phyloP scores from a whole-genome alignment of 1,140 invertebrate species.

The Cyphomyrmex costatus region DNA sequence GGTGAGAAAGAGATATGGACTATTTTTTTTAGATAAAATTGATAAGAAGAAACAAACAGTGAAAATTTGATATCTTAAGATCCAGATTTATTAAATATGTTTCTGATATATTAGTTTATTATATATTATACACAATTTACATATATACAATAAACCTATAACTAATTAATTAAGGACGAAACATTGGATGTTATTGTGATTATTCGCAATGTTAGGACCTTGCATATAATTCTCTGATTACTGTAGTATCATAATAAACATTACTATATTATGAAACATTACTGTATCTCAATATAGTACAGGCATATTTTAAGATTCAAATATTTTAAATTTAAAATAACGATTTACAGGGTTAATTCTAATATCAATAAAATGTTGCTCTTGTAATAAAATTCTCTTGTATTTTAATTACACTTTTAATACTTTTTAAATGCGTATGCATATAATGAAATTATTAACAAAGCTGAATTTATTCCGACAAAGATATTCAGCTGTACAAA shows the following conservation, averaged over 20 bases:
- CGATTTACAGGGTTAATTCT: constrained; percentile 3
- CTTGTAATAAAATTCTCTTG: not conserved
- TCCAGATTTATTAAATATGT: constrained; percentile 84
- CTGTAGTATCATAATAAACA: constrained; percentile 1
- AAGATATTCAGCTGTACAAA: not conserved
- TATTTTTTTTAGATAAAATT: not conserved
- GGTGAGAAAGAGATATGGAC: not conserved
- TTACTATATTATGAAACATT: not conserved
- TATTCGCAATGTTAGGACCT: constrained; percentile 18
- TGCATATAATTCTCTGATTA: not conserved
- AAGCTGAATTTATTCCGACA: not conserved
- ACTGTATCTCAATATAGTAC: constrained; percentile 3
- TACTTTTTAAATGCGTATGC: not conserved
- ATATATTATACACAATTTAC: constrained; percentile 86
- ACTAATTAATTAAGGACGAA: constrained; percentile 64
- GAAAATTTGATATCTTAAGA: constrained; percentile 9
- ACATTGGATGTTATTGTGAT: constrained; percentile 58
- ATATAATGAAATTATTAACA: constrained; percentile 5
- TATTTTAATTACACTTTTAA: not conserved
- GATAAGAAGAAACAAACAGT: not conserved
- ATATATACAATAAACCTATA: constrained; percentile 84
- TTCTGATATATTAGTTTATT: constrained; percentile 86
- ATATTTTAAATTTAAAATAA: constrained; percentile 32
- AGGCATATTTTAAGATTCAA: not conserved
- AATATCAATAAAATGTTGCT: constrained; percentile 42